phyloP scores from a whole-genome alignment of 2,888 invertebrate species.

The Aproaerema taeniolella region DNA sequence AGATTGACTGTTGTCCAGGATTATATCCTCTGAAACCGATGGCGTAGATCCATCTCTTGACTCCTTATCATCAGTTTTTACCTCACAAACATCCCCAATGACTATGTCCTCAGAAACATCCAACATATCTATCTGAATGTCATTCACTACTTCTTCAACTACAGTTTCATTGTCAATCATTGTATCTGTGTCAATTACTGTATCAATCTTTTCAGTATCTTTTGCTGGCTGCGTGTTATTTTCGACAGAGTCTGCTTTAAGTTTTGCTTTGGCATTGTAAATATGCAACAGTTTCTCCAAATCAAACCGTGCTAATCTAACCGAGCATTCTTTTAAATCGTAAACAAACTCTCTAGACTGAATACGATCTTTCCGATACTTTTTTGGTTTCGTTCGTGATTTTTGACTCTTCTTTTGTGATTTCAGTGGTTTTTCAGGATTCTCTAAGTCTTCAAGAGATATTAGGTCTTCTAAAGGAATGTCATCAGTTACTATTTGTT shows the following conservation, averaged over 20 bases:
- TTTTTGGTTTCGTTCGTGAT: slow-evolving; percentile 25
- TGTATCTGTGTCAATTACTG: not conserved
- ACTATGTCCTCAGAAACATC: slow-evolving; percentile 69
- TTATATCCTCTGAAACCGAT: slow-evolving; percentile 49
- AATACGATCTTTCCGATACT: slow-evolving; percentile 9
- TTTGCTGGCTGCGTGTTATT: not conserved
- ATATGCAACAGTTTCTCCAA: slow-evolving; percentile 18
- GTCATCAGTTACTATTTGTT: slow-evolving; percentile 63
- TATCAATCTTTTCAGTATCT: not conserved
- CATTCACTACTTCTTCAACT: slow-evolving; percentile 35
- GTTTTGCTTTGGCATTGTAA: not conserved
- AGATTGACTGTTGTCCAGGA: slow-evolving; percentile 61
- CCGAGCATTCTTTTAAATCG: slow-evolving; percentile 48
- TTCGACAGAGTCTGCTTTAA: not conserved
- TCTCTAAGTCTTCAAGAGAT: slow-evolving; percentile 55
- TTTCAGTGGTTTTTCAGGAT: slow-evolving; percentile 24
- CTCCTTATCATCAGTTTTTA: slow-evolving; percentile 45
- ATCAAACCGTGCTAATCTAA: slow-evolving; percentile 43
- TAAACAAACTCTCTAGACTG: slow-evolving; percentile 14
- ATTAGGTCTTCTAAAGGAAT: slow-evolving; percentile 63
- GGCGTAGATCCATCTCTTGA: slow-evolving; percentile 27
- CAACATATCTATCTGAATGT: slow-evolving; percentile 64
- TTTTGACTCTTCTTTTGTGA: slow-evolving; percentile 30
- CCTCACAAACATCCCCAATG: slow-evolving; percentile 54
- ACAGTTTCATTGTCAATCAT: not conserved